These are phyloP conservation scores for Ciconia stormi DNA, from an alignment of 2,113 vertebrate genomes.

Conservation along the genomic window DNA sequence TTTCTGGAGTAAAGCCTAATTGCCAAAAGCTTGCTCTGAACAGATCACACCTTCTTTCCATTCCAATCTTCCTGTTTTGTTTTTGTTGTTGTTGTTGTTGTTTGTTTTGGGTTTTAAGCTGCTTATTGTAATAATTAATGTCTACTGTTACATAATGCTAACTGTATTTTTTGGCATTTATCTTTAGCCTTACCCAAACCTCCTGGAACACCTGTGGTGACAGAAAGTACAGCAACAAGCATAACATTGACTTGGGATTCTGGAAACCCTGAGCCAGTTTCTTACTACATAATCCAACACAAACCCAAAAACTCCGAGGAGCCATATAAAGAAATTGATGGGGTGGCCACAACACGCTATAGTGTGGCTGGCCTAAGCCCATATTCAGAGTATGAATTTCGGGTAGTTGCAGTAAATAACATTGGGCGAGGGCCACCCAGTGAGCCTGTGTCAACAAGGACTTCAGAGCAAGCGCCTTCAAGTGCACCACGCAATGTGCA, in stretches of 20 bases:
- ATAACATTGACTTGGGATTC: slow-evolving; percentile 98
- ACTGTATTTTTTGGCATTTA: neutral
- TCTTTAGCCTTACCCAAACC: slow-evolving; percentile 91
- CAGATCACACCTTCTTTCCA: neutral
- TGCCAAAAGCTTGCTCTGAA: neutral
- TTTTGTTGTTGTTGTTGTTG: neutral
- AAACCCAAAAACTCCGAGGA: slow-evolving; percentile 93
- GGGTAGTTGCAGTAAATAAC: slow-evolving; percentile 96
- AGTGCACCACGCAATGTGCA: slow-evolving; percentile 93
- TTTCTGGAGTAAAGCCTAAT: neutral
- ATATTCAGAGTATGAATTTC: slow-evolving; percentile 97
- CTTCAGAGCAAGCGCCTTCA: slow-evolving; percentile 96
- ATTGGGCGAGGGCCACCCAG: slow-evolving; percentile 93
- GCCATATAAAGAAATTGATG: slow-evolving; percentile 95
- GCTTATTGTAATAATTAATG: neutral
- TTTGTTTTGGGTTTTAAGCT: neutral
- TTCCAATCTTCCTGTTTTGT: neutral
- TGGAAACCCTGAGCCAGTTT: slow-evolving; percentile 95
- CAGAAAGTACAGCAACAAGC: slow-evolving; percentile 96
- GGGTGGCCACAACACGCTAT: slow-evolving; percentile 96
- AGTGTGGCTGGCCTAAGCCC: slow-evolving; percentile 97
- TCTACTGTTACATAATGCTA: neutral
- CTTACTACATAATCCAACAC: slow-evolving; percentile 98
- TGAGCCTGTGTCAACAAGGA: slow-evolving; percentile 92
- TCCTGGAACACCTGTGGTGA: slow-evolving; percentile 91